Evolutionary conservation across 2,797 vertebrate genomes (phyloP).

Genomic region (Diceros bicornis): DNA sequence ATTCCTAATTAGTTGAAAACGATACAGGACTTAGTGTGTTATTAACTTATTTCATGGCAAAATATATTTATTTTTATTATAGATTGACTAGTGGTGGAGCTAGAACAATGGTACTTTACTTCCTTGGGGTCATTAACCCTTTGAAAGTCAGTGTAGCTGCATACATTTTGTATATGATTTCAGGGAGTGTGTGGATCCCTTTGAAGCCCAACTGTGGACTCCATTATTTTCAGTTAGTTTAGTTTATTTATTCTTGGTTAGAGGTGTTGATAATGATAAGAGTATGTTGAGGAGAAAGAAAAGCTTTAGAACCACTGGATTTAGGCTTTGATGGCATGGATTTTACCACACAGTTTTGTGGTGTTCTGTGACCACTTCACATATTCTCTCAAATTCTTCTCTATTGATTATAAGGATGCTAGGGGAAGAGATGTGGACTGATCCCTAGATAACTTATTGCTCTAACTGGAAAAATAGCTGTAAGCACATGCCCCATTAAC

Average conservation of each 20-base stretch:
- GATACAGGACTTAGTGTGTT: constrained; percentile 6
- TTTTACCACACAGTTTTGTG: constrained; percentile 39
- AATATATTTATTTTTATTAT: constrained; percentile 48
- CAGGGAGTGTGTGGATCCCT: not conserved
- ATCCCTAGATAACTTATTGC: constrained; percentile 20
- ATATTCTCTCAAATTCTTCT: constrained; percentile 9
- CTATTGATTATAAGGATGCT: constrained; percentile 7
- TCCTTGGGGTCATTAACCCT: constrained; percentile 20
- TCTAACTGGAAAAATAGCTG: constrained; percentile 38
- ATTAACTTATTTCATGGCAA: constrained; percentile 59
- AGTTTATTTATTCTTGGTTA: constrained; percentile 32
- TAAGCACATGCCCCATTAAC: not conserved
- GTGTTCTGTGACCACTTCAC: not conserved
- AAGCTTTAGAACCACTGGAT: constrained; percentile 22
- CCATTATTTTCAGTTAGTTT: constrained; percentile 47
- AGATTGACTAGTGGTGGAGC: constrained; percentile 1
- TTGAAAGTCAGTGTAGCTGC: constrained; percentile 40
- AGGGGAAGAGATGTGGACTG: not conserved
- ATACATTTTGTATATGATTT: constrained; percentile 50
- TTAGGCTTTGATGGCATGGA: not conserved
- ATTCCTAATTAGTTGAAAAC: constrained; percentile 64
- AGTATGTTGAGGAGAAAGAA: constrained; percentile 13
- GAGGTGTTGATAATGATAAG: constrained; percentile 38
- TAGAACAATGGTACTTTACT: constrained; percentile 24
- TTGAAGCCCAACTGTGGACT: constrained; percentile 23